Conservation (phyloP, 2,888 invertebrate genomes). For the Chymomyza amoena region DNA sequence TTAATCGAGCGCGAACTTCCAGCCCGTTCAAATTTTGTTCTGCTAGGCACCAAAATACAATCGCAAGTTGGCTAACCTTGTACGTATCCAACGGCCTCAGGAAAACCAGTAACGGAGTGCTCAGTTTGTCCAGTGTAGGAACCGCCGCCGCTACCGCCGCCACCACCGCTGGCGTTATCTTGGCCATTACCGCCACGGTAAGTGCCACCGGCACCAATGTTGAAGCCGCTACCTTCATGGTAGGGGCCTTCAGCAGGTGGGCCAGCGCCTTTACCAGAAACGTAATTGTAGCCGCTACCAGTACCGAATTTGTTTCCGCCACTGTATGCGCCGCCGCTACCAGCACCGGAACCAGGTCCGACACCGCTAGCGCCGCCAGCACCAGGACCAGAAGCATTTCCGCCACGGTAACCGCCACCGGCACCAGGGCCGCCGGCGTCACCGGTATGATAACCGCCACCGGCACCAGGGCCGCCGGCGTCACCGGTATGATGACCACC, state of each 20-base stretch:
- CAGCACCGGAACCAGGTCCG: conserved; percentile 35
- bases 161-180: conserved; percentile 27
- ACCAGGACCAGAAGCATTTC: conserved; percentile 37
- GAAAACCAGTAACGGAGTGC: conserved; percentile 71
- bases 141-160: conserved; percentile 23
- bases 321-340: conserved; percentile 26
- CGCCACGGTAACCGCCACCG: conserved; percentile 32
- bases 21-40: conserved; percentile 62
- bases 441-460: conserved; percentile 19
- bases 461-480: conserved; percentile 11
- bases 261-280: conserved; percentile 30
- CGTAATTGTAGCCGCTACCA: conserved; percentile 19
- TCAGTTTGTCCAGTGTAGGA: conserved; percentile 45
- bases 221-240: neutral
- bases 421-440: conserved; percentile 1
- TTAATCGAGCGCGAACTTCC: neutral
- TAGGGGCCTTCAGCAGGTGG: conserved; percentile 32
- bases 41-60: conserved; percentile 24
- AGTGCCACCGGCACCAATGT: conserved; percentile 17
- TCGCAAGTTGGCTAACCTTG: conserved; percentile 73
- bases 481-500: conserved; percentile 10
- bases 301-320: conserved; percentile 35
- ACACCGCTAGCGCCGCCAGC: conserved; percentile 27
- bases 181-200: conserved; percentile 12
- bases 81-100: conserved; percentile 72